Evolutionary conservation across 2,888 invertebrate genomes (phyloP), one percentile per base, ranked within the genome.

Genomic region (Harpagoxenus sublaevis): DNA sequence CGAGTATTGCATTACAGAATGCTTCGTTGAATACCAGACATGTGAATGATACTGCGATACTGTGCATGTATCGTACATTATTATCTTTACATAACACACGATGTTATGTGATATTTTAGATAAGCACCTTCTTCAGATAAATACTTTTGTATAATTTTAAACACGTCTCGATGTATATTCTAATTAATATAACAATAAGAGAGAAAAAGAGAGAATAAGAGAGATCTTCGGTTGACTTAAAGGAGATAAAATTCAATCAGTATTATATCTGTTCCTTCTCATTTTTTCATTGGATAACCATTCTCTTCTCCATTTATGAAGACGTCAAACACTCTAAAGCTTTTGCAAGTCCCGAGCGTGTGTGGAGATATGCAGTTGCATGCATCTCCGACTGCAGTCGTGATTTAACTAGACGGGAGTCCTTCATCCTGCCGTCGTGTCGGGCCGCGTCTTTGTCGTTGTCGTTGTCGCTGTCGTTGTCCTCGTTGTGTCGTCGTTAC

Each of bases 401-500:
- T 77, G 82, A 66, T 85, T 84, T 84, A 89, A 89, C 89, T 89
- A 88, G 89, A 89, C 87, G 70, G 83, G 82, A 87, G 84, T 87
- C 89, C 85, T 74, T 83, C 87, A 70, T 84, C 87, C 88, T 73
- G 73, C 83, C 68, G 84, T 85, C 35, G 23, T 6, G 35, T 35
- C 89, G 83, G 78, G 39, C 53, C 84, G 78, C 66, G 77, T 85
- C 85, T 18, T 84, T 85, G 83, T 70, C 71, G 75, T 39, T 28
- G 75, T 62, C 68, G 77, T 65, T 63, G 84, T 82, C 53, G 73
- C 68, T 79, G 84, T 87, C 81, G 86, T 88, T 86, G 90, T 90
- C 81, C 89, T 74, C 89, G 89, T 89, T 87, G 87, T 84, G 87
- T 88, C 85, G 89, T 90, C 88, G 89, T 90, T 90, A 90, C 85